Evolutionary conservation across 2,797 vertebrate species (phyloP).

Genomic region (Hapalemur alaotrensis): DNA sequence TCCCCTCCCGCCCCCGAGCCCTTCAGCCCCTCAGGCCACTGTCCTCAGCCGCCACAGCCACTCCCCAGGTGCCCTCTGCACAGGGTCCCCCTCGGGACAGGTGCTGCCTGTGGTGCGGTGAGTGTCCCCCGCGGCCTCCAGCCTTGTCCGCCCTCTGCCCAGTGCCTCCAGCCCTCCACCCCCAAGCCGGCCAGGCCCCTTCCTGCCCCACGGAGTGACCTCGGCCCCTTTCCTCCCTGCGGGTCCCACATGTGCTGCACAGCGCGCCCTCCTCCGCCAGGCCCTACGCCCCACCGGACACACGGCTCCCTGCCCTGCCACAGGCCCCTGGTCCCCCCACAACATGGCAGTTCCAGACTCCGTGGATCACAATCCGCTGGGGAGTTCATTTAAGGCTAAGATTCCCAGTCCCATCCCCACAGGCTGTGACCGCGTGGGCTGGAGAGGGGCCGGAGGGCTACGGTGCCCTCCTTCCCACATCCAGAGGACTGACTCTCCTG

Average conservation of each 20-base stretch:
- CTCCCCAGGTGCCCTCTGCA: neutral
- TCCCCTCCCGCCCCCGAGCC: neutral
- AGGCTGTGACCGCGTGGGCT: neutral
- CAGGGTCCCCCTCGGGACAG: neutral
- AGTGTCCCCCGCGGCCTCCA: too few relatives aligned
- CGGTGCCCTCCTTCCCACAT: neutral
- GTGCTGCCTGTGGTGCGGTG: too few relatives aligned
- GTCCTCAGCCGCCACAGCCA: too few relatives aligned
- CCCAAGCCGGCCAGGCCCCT: neutral
- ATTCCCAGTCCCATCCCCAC: neutral
- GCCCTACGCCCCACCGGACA: neutral
- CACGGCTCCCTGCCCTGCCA: neutral
- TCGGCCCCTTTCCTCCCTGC: neutral
- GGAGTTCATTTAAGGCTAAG: neutral
- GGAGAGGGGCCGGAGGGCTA: neutral
- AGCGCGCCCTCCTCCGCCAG: neutral
- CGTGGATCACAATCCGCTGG: neutral
- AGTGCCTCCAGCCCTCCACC: neutral
- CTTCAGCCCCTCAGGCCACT: neutral
- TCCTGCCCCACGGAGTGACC: neutral
- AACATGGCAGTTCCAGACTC: neutral
- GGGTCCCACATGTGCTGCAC: too few relatives aligned
- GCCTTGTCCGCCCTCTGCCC: neutral
- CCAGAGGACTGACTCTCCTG: neutral
- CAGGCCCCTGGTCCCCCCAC: neutral